phyloP scores from a whole-genome alignment of 2,888 invertebrate genomes.

The Furcula furcula region DNA sequence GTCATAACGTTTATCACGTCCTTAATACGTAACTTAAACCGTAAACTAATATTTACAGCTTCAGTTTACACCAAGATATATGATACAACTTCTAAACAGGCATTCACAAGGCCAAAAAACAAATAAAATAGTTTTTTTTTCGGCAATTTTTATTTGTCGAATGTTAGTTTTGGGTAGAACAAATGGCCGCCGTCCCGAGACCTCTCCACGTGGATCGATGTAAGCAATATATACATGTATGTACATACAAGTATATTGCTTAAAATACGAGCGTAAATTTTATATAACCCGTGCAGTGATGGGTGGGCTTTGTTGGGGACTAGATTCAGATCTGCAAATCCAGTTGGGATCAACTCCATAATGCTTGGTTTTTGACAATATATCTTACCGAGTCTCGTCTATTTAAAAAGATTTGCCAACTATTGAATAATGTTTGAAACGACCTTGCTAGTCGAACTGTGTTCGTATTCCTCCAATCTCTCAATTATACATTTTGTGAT shows the following conservation, averaged over 20 bases:
- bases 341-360: no score
- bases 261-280: conserved; percentile 3
- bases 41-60: conserved; percentile 4
- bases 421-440: no score
- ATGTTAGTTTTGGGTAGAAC: conserved; percentile 8
- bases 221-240: conserved; percentile 14
- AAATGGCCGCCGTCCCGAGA: conserved; percentile 17
- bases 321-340: neutral
- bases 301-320: neutral
- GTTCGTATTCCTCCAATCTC: no score
- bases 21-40: neutral
- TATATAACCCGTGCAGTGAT: conserved; percentile 1
- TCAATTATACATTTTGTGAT: no score
- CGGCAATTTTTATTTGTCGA: conserved; percentile 16
- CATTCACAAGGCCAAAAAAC: conserved; percentile 20
- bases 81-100: conserved; percentile 12
- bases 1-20: no score
- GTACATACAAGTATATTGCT: no score
- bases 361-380: no score
- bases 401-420: no score
- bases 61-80: conserved; percentile 8
- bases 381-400: no score
- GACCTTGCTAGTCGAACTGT: no score
- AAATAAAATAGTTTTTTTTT: conserved; percentile 14
- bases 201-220: conserved; percentile 14